Evolutionary conservation across 2,797 vertebrate genomes (phyloP).

Genomic region (Squalus acanthias): DNA sequence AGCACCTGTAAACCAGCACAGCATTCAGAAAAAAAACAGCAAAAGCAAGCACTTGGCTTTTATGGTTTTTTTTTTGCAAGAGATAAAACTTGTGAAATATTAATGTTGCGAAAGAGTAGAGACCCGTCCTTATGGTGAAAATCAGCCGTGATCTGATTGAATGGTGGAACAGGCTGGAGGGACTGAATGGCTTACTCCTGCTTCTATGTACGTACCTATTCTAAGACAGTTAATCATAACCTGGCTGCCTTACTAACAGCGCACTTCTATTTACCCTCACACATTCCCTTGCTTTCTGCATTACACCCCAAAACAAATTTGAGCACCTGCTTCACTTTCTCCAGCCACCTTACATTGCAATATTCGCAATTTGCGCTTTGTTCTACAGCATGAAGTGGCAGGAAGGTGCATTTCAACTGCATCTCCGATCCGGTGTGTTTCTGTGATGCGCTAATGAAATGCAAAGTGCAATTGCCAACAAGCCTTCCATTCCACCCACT

Average conservation of each 20-base stretch:
- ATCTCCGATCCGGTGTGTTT: not conserved
- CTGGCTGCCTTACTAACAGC: not conserved
- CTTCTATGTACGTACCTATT: not conserved
- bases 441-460: conserved; percentile 26
- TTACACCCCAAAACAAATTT: not conserved
- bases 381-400: not conserved
- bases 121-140: not conserved
- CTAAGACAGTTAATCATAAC: not conserved
- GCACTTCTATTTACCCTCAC: not conserved
- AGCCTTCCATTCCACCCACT: not conserved
- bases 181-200: not conserved
- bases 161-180: not conserved
- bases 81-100: not conserved
- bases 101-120: not conserved
- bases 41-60: conserved; percentile 3
- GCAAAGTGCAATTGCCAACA: conserved; percentile 12
- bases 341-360: not conserved
- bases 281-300: not conserved
- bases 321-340: not conserved
- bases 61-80: not conserved
- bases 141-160: not conserved
- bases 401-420: conserved; percentile 7
- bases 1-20: not conserved
- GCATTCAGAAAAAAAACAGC: not conserved
- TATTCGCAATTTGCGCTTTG: not conserved